phyloP scores from a whole-genome alignment of 1,140 invertebrate species.

The Caenorhabditis tropicalis region DNA sequence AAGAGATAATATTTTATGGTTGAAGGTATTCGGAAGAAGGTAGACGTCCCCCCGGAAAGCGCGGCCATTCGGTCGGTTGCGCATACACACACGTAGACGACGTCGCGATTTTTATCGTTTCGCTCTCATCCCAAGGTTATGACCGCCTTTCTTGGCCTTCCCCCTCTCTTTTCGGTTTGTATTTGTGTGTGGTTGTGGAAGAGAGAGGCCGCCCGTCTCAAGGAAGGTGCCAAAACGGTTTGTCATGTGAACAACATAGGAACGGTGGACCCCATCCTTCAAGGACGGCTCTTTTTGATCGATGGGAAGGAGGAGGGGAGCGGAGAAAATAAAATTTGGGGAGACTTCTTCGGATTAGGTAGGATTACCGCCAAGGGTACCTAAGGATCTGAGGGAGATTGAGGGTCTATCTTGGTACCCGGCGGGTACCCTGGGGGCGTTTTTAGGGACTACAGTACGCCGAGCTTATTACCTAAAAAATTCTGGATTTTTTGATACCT shows the following conservation, averaged over 20 bases:
- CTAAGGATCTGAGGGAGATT: no score
- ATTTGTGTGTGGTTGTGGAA: not conserved
- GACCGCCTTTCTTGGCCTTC: slow-evolving; percentile 38
- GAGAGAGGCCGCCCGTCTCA: not conserved
- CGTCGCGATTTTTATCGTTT: slow-evolving; percentile 36
- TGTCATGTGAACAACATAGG: slow-evolving; percentile 29
- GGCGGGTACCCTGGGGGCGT: no score
- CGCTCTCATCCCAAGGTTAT: slow-evolving; percentile 43
- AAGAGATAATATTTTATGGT: slow-evolving; percentile 36
- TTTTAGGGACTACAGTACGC: no score
- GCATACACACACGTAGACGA: slow-evolving; percentile 6
- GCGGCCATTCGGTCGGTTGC: slow-evolving; percentile 23
- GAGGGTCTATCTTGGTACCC: no score
- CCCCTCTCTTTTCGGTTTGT: not conserved
- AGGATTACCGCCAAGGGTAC: no score
- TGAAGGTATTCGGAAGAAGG: not conserved
- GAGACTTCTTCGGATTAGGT: not conserved
- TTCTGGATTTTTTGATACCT: no score
- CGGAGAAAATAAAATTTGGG: not conserved
- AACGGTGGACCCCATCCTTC: not conserved
- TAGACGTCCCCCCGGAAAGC: not conserved
- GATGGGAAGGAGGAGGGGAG: not conserved
- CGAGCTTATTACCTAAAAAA: no score
- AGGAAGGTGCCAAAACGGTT: slow-evolving; percentile 33
- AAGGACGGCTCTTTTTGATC: slow-evolving; percentile 4